phyloP scores from a whole-genome alignment of 1,140 invertebrate species.

The Hycleus cichorii region DNA sequence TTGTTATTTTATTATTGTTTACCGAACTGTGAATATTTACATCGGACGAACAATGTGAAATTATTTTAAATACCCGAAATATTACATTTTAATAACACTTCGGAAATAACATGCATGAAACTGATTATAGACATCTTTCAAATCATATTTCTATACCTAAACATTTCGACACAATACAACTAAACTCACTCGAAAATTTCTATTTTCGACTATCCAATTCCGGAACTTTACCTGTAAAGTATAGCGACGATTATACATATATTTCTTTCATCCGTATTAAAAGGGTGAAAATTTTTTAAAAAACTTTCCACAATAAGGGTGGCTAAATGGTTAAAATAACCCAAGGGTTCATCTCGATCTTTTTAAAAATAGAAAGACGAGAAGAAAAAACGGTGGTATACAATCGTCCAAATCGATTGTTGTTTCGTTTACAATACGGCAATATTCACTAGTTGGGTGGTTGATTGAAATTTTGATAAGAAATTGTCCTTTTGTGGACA shows the following conservation, averaged over 20 bases:
- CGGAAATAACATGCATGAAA: constrained; percentile 1
- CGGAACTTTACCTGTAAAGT: too few relatives aligned
- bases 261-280: background rate
- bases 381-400: constrained; percentile 13
- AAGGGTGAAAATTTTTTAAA: constrained; percentile 20
- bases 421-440: too few relatives aligned
- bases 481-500: constrained; percentile 33
- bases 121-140: background rate
- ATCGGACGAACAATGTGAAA: constrained; percentile 10
- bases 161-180: too few relatives aligned
- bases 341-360: constrained; percentile 19
- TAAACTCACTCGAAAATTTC: too few relatives aligned
- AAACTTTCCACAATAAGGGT: constrained; percentile 18
- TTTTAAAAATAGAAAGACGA: background rate
- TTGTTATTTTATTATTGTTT: constrained; percentile 12
- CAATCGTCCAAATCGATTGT: too few relatives aligned
- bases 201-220: too few relatives aligned
- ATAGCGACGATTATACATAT: background rate
- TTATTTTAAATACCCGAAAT: constrained; percentile 14
- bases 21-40: constrained; percentile 19
- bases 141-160: too few relatives aligned
- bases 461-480: constrained; percentile 25
- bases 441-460: background rate
- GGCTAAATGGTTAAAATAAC: constrained; percentile 28
- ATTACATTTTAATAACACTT: constrained; percentile 16